Base-by-base conservation (phyloP, 2,113 vertebrate species). In the Odontophorus gujanensis region DNA sequence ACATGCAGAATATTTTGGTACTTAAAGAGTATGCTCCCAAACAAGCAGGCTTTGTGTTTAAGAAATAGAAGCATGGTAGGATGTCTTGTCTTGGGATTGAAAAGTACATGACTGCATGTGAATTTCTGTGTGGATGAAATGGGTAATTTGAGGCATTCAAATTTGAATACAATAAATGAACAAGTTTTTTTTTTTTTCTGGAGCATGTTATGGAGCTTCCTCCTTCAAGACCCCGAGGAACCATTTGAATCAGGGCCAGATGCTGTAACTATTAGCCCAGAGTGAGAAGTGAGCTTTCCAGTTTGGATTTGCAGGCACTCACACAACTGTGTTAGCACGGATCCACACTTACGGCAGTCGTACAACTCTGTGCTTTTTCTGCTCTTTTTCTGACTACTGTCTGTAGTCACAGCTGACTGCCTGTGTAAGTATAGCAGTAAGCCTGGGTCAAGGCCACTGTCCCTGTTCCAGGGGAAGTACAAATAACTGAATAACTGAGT, bases 401-500 rank as follows among this genome's bases (percentile, higher is more conserved):
- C 65, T n/a, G 11, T 51, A 69, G 74, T 78, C 73, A 95, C 43
- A 62, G 3, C 45, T 85, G 85, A 85, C 77, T 80, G 57, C 51
- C 53, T 47, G 48, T 38, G 11, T 87, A 48, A 63, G 10, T 28
- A 20, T 59, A 43, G 12, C 87, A 78, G 65, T 65, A 85, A 74
- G 61, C 72, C 73, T 81, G 8, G 62, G 63, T 57, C 9, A 48
- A 96, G 63, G 55, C 63, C 62, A 8, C 10, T n/a, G 53, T 20
- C 38, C 24, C 16, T 63, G 10, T 58, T 86, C 48, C 30, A 43
- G 61, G 43, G 69, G 53, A 78, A 65, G 18, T n/a, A 20, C 3
- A 73, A 26, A 9, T 69, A 81, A 72, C 66, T 90, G 82, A 78
- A 61, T 95, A 94, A 92, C 87, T 69, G 84, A 87, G 45, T 81